Evolutionary conservation across 1,140 invertebrate genomes (phyloP), one percentile per base, ranked within the genome.

Genomic region (Diachasma alloeum): DNA sequence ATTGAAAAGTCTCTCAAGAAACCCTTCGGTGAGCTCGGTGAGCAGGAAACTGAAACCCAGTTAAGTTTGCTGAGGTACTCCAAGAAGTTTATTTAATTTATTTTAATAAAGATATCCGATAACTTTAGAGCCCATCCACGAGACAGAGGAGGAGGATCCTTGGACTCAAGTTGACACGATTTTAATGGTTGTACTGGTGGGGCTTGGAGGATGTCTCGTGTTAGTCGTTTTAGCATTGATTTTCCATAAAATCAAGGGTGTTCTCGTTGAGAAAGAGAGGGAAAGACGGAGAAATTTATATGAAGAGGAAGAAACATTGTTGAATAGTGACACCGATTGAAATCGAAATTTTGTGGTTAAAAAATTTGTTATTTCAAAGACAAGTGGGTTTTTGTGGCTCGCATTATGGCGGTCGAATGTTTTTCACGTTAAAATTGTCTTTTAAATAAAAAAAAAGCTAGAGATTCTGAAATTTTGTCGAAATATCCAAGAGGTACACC

Each of bases 1-100:
- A 83, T 93, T 48, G 86, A 91, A 81, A 87, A 88, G 74, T 85
- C 87, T 19, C 78, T 91, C 37, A 78, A 85, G 22, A 76, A 82
- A 37, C 82, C 85, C 0, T 86, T 89, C 37, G 83, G 81, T 17
- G 79, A 81, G 56, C 72, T 83, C 13, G 78, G 81, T 39, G 74
- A 81, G 53, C 56, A 80, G 17, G 79, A 84, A 78, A 84, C 76
- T 26, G 80, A 84, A 74, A 79, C 72, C 0, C 67, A 75, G 83
- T 85, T 71, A 79, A 79, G 26, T 46, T 63, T 59, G 4, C 17
- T 70, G 36, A 46, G 36, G 36, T 70, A 70, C 48, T n/a, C n/a
- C 17, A 3, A 39, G 42, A 39, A 70, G 22, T 70, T 42, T 39
- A 70, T 70, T 70, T 15, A 70, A 70, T 39, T 74, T 79, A 79